These are phyloP conservation scores for Neodontobutis hainanensis DNA, from an alignment of 2,113 vertebrate genomes.

Conservation along the genomic window DNA sequence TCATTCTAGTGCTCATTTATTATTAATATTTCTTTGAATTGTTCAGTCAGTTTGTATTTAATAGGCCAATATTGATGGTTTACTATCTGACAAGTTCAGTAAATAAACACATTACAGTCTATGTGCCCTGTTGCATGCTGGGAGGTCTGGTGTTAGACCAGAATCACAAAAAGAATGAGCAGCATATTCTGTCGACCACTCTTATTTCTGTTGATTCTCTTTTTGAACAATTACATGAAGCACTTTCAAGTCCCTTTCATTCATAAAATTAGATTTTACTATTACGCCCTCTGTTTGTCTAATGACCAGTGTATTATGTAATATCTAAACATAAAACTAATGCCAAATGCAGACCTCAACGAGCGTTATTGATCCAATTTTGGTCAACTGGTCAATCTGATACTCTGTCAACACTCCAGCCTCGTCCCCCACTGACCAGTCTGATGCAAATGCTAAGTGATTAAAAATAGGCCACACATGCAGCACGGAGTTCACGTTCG, in stretches of 20 bases:
- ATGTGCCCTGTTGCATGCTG: conserved; percentile 30
- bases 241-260: too few species aligned
- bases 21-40: too few species aligned
- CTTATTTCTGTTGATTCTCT: too few species aligned
- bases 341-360: neutral
- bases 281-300: too few species aligned
- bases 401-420: neutral
- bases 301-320: too few species aligned
- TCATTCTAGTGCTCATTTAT: too few species aligned
- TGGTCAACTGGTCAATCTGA: neutral
- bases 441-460: conserved; percentile 18
- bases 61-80: neutral
- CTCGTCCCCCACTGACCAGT: neutral
- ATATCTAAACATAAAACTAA: too few species aligned
- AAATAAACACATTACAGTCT: conserved; percentile 23
- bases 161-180: conserved; percentile 14
- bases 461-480: conserved; percentile 40
- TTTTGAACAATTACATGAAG: too few species aligned
- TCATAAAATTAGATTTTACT: too few species aligned
- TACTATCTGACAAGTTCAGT: conserved; percentile 11
- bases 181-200: conserved; percentile 27
- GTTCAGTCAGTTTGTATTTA: too few species aligned
- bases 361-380: neutral
- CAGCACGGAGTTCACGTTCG: conserved; percentile 17
- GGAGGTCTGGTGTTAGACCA: conserved; percentile 6